A percentile compares a stretch with the other conserved stretches of the same genome.
These are phyloP conservation scores for Mionectes olivaceus DNA, from an alignment of 2,797 vertebrate species.

Conservation along the genomic window DNA sequence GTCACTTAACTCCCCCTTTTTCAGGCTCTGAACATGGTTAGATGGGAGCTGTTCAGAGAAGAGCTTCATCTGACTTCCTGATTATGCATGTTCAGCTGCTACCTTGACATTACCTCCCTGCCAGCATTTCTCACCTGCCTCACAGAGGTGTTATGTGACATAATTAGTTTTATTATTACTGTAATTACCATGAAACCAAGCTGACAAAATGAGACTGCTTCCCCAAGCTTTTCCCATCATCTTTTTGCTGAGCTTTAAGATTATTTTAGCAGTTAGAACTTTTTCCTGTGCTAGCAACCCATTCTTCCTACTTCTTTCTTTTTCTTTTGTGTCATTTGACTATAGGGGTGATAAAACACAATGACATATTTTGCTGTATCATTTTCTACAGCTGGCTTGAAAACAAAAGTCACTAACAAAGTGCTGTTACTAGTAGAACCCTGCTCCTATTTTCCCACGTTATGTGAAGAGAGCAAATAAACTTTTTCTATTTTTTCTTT, in stretches of 20 bases:
- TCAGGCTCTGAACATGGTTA: background rate
- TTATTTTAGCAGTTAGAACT: background rate
- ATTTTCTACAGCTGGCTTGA: background rate
- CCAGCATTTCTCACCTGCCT: constrained; percentile 43
- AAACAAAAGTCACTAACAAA: background rate
- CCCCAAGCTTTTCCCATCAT: background rate
- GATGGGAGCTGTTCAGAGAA: background rate
- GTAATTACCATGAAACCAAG: constrained; percentile 42
- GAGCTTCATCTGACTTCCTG: background rate
- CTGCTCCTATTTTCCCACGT: background rate
- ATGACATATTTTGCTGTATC: background rate
- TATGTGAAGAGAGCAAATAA: background rate
- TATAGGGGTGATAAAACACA: background rate
- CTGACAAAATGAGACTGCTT: constrained; percentile 21
- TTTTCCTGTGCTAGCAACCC: background rate
- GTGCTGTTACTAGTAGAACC: background rate
- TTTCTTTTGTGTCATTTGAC: background rate
- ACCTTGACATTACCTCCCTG: constrained; percentile 32
- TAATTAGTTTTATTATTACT: constrained; percentile 57
- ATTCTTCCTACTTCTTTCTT: background rate
- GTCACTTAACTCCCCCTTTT: background rate
- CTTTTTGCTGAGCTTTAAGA: constrained; percentile 23
- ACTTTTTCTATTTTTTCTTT: background rate
- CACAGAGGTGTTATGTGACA: constrained; percentile 35
- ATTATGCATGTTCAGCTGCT: constrained; percentile 19